Evolutionary conservation across 1,140 invertebrate species (phyloP), one percentile per base, ranked within the genome.

Genomic region (Pachypeltis micranthus): DNA sequence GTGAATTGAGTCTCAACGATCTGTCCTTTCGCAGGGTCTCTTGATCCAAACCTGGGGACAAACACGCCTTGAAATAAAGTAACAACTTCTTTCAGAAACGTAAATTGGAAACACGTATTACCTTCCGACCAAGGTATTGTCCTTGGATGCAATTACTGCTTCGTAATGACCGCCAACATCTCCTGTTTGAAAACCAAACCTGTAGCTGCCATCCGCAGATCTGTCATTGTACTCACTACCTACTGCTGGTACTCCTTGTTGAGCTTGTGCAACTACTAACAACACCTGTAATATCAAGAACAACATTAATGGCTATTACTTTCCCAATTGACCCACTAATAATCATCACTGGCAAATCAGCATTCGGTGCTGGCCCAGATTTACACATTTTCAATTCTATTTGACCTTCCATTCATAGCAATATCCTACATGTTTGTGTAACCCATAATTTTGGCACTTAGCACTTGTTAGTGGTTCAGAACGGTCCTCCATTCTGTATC

Each of bases 1-100:
- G 85, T 85, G 69, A 86, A 87, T 44, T 81, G 74, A 19, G 83
- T 85, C 69, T 83, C 79, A 66, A 85, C 82, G 58, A 84, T 74
- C 55, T 76, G 75, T 29, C 83, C 81, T 66, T 80, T 83, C 59
- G 76, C 78, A 14, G 84, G 82, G 70, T 86, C 82, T 70, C 83
- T 78, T 69, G 83, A 84, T 54, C 80, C 74, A 69, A 83, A 85
- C 66, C 81, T 83, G 64, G 25, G 60, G 57, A 39, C 21, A 59
- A 47, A 65, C 10, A 51, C 7, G 31, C 31, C 7, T 39, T 10
- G 31, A 63, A 24, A 2, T 57, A n/a, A 21, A 19, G 44, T 1
- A 25, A 16, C 10, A 64, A 19, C 31, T 64, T 1, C 14, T 63
- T 47, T 3, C n/a, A 63, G 4, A 23, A 4, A 4, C 19, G 21